A percentile compares a stretch with the other conserved stretches of the same genome.
These are phyloP conservation scores for Dicroscelio sp. DNA, from an alignment of 2,888 invertebrate species.

Conservation along the genomic window DNA sequence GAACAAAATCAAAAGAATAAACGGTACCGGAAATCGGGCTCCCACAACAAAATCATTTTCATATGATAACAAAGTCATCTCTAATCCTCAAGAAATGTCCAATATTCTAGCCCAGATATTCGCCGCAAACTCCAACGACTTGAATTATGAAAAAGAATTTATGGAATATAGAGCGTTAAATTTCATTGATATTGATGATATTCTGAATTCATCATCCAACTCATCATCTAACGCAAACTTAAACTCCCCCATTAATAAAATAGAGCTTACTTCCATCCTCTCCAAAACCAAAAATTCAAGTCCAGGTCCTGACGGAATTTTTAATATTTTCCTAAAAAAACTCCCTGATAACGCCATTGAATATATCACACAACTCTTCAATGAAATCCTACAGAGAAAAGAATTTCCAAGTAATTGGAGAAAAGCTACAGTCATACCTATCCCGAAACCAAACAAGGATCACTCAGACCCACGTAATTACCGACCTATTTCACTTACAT, in stretches of 20 bases:
- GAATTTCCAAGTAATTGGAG: conserved; percentile 45
- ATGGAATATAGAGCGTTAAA: neutral
- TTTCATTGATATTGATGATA: neutral
- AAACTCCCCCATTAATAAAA: neutral
- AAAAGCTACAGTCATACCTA: conserved; percentile 47
- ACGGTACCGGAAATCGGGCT: neutral
- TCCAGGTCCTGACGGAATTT: conserved; percentile 76
- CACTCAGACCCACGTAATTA: conserved; percentile 32
- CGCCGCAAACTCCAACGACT: neutral
- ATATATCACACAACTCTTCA: neutral
- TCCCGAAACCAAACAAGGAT: conserved; percentile 58
- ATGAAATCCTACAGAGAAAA: neutral
- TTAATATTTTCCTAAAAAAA: conserved; percentile 52
- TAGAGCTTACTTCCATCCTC: neutral
- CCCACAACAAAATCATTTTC: neutral
- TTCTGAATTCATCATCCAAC: neutral
- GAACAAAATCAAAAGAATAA: conserved; percentile 24
- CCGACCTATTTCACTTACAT: conserved; percentile 70
- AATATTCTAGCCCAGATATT: neutral
- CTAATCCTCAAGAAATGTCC: conserved; percentile 4
- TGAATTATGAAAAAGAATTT: neutral
- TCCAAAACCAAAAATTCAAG: conserved; percentile 57
- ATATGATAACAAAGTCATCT: neutral
- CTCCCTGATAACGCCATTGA: conserved; percentile 1
- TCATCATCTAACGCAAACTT: neutral